Evolutionary conservation across 2,797 vertebrate species (phyloP).

Genomic region (Microhierax caerulescens): DNA sequence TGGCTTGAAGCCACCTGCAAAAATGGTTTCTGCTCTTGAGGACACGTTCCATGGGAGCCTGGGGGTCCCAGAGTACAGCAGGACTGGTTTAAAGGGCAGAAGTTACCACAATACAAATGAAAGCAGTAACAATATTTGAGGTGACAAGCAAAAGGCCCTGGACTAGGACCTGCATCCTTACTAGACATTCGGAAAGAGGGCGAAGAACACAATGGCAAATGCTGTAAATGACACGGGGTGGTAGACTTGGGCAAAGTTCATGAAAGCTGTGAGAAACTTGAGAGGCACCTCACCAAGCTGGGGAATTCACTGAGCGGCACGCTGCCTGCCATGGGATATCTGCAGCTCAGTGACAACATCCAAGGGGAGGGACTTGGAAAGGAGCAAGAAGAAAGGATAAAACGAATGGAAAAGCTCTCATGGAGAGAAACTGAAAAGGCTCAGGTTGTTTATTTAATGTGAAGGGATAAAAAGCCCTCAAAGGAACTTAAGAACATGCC

Average conservation of each 20-base stretch:
- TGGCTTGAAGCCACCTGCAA: background rate
- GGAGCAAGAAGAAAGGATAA: background rate
- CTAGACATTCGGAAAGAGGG: background rate
- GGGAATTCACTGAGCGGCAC: background rate
- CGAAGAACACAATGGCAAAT: background rate
- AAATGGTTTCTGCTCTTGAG: background rate
- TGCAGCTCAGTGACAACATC: background rate
- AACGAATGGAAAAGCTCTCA: background rate
- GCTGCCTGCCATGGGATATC: background rate
- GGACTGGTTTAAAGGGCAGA: background rate
- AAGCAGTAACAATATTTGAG: background rate
- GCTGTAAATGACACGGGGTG: background rate
- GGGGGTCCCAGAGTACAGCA: background rate
- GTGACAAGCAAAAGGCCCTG: background rate
- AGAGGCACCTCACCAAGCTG: background rate
- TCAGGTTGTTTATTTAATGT: background rate
- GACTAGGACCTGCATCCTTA: background rate
- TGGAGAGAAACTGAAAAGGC: background rate
- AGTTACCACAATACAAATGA: background rate
- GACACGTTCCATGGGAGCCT: background rate
- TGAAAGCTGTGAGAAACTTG: slow-evolving; percentile 7
- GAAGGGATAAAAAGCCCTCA: background rate
- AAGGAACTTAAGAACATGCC: background rate
- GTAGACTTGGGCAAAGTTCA: background rate
- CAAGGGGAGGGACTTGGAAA: background rate